Conservation (phyloP, 2,797 vertebrate species). For the Anguilla anguilla region DNA sequence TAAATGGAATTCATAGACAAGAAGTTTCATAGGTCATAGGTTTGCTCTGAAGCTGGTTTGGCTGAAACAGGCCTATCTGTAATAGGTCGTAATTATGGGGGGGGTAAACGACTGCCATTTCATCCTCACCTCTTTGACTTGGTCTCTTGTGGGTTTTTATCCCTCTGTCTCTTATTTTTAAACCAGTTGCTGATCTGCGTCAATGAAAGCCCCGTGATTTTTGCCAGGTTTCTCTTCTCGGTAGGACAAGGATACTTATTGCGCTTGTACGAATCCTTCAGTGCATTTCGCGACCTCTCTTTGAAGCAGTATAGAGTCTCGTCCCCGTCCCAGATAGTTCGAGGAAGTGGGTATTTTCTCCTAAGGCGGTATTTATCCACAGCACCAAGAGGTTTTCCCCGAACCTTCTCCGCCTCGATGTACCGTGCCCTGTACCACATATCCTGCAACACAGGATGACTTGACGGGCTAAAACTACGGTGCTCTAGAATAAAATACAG, state of each 20-base stretch:
- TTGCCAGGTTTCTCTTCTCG: conserved; percentile 94
- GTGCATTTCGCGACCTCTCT: conserved; percentile 94
- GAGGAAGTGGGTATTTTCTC: conserved; percentile 94
- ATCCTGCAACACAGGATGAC: conserved; percentile 94
- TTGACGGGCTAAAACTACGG: conserved; percentile 91
- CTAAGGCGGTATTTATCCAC: conserved; percentile 98
- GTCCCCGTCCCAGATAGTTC: conserved; percentile 99
- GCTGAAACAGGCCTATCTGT: background rate
- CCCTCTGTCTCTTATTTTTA: conserved; percentile 96
- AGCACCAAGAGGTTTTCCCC: conserved; percentile 93
- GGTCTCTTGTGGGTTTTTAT: conserved; percentile 93
- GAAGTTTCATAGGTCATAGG: background rate
- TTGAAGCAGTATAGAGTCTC: conserved; percentile 99
- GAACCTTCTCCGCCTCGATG: conserved; percentile 93
- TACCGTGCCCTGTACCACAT: conserved; percentile 98
- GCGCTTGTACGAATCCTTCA: conserved; percentile 95
- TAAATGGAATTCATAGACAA: background rate
- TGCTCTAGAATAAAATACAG: conserved; percentile 96
- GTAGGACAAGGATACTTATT: conserved; percentile 96
- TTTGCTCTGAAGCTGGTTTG: conserved; percentile 53
- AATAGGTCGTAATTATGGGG: background rate
- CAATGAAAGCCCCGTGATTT: conserved; percentile 95
- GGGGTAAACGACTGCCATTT: conserved; percentile 18
- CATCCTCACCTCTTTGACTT: conserved; percentile 91
- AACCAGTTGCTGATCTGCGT: conserved; percentile 99